Evolutionary conservation across 2,888 invertebrate species (phyloP), one percentile per base, ranked within the genome.

Genomic region (Lymantria monacha): DNA sequence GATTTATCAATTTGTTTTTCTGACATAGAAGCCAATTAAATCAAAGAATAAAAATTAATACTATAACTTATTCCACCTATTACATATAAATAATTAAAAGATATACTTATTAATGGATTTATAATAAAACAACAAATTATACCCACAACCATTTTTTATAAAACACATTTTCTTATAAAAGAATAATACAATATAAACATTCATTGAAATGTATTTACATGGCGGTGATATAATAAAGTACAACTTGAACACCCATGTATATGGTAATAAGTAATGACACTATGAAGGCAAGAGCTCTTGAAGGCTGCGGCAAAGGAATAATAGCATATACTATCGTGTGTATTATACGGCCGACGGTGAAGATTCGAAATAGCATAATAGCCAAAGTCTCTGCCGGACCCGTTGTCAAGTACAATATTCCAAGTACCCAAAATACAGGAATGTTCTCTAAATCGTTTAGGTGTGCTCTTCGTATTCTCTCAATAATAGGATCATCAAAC

Each of bases 361-460:
- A 95, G 8, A 89, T 70, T 30, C 94, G 75, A 73, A 89, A 89
- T 41, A 91, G 72, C 9, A 84, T 57, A 14, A 72, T 76, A 3
- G 89, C 87, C 79, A 77, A 83, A 13, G 75, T 74, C 0, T 62
- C 71, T 1, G 61, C 78, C 0, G 95, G 95, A 0, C 86, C 85
- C 0, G 94, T 94, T 30, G 93, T 84, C 51, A 94, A 71, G 81
- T 94, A 95, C 50, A 93, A 74, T 7, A 93, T 88, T 7, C 92
- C 93, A 31, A 93, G 77, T 11, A 94, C 67, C 75, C 94, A 90
- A 74, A 95, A 95, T 0, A 93, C 88, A 0, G 93, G 91, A 49
- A 95, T 95, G 76, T 95, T 95, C 81, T 95, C 95, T 77, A 95
- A 73, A 74, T 95, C 95, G 70, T 95, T 95, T 64, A 92, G 85